These are phyloP conservation scores for Intellagama lesueurii DNA, from an alignment of 2,797 vertebrate genomes.

Conservation along the genomic window DNA sequence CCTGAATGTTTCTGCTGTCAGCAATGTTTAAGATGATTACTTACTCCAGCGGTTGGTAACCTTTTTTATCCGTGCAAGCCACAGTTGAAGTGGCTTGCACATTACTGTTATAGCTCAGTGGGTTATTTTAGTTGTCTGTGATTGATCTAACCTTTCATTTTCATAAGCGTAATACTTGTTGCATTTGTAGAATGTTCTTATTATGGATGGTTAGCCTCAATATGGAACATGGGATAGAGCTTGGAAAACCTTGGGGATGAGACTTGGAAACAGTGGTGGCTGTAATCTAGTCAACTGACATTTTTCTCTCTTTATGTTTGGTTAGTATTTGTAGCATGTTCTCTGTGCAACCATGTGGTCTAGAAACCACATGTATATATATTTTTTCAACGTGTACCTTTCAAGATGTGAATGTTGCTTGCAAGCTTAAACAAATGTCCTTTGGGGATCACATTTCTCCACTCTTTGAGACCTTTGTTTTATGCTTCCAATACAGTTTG, in stretches of 20 bases:
- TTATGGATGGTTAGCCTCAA: background rate
- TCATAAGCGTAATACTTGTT: background rate
- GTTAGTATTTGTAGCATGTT: background rate
- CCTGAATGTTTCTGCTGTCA: conserved; percentile 10
- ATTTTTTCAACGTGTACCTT: background rate
- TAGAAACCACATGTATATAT: background rate
- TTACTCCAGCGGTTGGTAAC: background rate
- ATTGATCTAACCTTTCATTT: background rate
- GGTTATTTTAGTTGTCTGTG: conserved; percentile 6
- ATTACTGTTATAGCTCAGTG: background rate
- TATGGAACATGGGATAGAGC: background rate
- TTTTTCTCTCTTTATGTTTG: background rate
- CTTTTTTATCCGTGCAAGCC: background rate
- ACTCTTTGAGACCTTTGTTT: background rate
- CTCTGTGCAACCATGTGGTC: background rate
- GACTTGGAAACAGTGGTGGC: background rate
- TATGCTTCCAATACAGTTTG: background rate
- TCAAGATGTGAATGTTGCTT: rapidly evolving
- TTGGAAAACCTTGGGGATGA: background rate
- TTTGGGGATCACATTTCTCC: background rate
- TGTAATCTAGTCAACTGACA: background rate
- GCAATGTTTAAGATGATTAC: conserved; percentile 20
- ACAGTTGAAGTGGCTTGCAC: background rate
- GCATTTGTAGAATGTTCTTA: background rate
- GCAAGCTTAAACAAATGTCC: background rate